Base-by-base conservation (phyloP, 2,888 invertebrate genomes). In the Chrysina gloriosa region DNA sequence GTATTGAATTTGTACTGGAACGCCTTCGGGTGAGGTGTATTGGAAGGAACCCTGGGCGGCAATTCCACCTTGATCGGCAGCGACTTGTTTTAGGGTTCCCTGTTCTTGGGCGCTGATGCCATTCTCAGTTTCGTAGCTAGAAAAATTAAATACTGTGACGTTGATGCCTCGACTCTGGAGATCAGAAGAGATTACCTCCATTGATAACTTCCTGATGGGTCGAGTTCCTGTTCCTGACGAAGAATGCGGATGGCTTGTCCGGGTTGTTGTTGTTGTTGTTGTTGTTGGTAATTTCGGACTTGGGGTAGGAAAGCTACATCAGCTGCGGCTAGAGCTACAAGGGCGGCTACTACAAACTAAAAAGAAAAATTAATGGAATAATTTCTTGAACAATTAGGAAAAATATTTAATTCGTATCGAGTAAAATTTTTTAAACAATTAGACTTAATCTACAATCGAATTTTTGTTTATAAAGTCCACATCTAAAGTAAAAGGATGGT, bases 21-120 rank as follows among this genome's bases (percentile, higher is more conserved):
- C 77, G 65, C 89, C 89, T 76, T 89, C 87, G 58, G 88, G 88
- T 0, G 89, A 90, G 0, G 90, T 87, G 77, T 89, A 91, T 74
- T 90, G 87, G 77, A 87, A 91, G 77, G 88, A 90, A 2, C 91
- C 91, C 65, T 84, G 85, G 5, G 69, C 69, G 2, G 69, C 69
- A 3, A 16, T 65, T 19, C 64, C 56, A 29, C 29, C 48, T 56
- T 56, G 56, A 29, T 69, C 65, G 14, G 39, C 34, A 2, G 58
- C 39, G 14, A 69, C 14, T 16, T 48, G 58, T 73, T 88, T 88
- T 16, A 90, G 84, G 74, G 84, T 85, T 16, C 90, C 90, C 2
- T 70, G 74, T 75, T 88, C 89, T 50, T 84, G 76, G 4, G 85
- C 86, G 5, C 79, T 78, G 71, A 88, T 88, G 42, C 87, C 86